Evolutionary conservation across 2,113 vertebrate species (phyloP).

Genomic region (Indicator indicator): DNA sequence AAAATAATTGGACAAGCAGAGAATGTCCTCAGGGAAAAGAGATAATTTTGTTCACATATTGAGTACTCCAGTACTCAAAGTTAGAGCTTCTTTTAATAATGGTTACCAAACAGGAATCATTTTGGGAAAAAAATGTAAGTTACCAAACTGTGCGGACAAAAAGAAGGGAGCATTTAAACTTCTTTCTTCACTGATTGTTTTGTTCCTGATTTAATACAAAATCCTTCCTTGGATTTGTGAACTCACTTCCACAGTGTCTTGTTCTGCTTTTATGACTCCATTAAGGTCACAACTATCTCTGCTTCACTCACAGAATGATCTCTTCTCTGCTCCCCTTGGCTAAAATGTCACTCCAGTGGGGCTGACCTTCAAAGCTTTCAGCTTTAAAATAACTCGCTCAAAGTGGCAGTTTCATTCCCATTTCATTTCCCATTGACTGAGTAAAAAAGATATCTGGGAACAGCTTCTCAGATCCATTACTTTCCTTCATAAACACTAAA

Average conservation of each 20-base stretch:
- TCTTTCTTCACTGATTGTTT: background rate
- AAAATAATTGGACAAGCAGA: background rate
- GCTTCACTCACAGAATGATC: background rate
- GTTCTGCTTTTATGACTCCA: slow-evolving; percentile 11
- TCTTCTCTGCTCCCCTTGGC: slow-evolving; percentile 3
- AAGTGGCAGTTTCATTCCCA: slow-evolving; percentile 18
- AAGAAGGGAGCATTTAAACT: background rate
- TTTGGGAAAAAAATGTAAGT: background rate
- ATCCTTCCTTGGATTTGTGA: background rate
- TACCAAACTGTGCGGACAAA: background rate
- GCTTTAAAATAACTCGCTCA: slow-evolving; percentile 38
- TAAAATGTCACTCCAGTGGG: slow-evolving; percentile 35
- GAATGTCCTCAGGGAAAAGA: background rate
- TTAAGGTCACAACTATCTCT: slow-evolving; percentile 32
- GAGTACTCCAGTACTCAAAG: background rate
- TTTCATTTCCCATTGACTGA: slow-evolving; percentile 5
- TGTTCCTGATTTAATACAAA: background rate
- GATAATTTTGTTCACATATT: background rate
- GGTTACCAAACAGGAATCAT: background rate
- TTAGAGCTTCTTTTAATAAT: background rate
- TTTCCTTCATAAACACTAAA: background rate
- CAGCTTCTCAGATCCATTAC: background rate
- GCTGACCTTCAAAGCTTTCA: slow-evolving; percentile 56
- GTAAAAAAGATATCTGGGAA: background rate
- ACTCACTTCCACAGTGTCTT: background rate